Percentiles rank a stretch among this genome's conserved stretches.
Conservation (phyloP, 2,888 invertebrate species). For the Epirrhoe tristata region DNA sequence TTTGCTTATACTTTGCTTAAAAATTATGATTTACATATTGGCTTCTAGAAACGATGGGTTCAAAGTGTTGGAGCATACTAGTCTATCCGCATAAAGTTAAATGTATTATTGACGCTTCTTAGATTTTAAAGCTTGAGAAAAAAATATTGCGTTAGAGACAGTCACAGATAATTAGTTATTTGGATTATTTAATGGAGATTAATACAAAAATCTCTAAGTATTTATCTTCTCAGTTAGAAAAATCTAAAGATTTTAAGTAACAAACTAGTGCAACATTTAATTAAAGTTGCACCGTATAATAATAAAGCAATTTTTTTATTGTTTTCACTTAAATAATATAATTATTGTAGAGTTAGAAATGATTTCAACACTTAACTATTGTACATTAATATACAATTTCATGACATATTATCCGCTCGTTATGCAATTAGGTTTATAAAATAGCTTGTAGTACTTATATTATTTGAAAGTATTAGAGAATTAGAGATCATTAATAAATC, state of each 20-base stretch:
- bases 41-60: too few species aligned
- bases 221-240: not conserved
- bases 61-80: not conserved
- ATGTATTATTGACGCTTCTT: not conserved
- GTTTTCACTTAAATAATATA: not conserved
- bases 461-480: not conserved
- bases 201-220: not conserved
- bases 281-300: not conserved
- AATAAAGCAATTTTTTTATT: not conserved
- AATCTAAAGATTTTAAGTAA: not conserved
- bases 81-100: not conserved
- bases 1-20: too few species aligned
- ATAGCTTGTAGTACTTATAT: too few species aligned
- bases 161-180: not conserved
- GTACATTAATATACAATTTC: not conserved
- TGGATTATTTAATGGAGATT: not conserved
- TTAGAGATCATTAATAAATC: not conserved
- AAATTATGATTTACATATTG: too few species aligned
- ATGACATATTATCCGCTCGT: not conserved
- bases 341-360: not conserved
- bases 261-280: not conserved
- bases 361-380: not conserved
- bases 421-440: not conserved
- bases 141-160: not conserved
- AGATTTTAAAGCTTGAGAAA: not conserved